A percentile compares a stretch with the other conserved stretches of the same genome.
These are phyloP conservation scores for Lepus townsendii DNA, from an alignment of 2,797 vertebrate species.

Conservation along the genomic window DNA sequence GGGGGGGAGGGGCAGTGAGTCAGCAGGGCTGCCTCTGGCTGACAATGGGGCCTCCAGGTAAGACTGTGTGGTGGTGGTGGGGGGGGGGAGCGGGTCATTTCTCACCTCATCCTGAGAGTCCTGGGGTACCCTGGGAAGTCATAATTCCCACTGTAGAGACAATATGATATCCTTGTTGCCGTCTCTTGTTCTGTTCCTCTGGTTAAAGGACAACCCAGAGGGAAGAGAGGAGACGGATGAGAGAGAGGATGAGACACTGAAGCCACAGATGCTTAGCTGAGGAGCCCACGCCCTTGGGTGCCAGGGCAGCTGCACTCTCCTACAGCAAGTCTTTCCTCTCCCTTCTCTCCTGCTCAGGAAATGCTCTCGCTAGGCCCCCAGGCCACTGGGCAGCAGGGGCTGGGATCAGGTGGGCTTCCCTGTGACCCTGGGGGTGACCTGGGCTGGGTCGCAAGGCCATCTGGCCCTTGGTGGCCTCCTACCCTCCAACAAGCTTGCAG, in stretches of 20 bases:
- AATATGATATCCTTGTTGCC: neutral
- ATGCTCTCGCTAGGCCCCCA: neutral
- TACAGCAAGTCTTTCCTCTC: neutral
- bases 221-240: neutral
- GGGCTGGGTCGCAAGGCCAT: neutral
- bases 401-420: neutral
- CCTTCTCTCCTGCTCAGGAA: neutral
- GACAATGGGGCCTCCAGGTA: neutral
- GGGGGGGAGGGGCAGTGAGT: neutral
- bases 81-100: too few relatives aligned
- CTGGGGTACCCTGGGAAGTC: neutral
- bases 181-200: neutral
- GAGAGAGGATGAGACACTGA: neutral
- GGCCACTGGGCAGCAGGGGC: too few relatives aligned
- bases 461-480: neutral
- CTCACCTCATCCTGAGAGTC: neutral
- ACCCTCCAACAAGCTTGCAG: neutral
- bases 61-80: too few relatives aligned
- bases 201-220: neutral
- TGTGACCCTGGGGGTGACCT: neutral
- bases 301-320: fast-evolving
- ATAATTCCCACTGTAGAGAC: neutral
- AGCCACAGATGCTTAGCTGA: neutral
- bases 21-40: neutral
- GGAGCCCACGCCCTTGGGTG: too few relatives aligned